Evolutionary conservation across 92 coral and sea anemone genomes (phyloP).

Genomic region (Porites rus): DNA sequence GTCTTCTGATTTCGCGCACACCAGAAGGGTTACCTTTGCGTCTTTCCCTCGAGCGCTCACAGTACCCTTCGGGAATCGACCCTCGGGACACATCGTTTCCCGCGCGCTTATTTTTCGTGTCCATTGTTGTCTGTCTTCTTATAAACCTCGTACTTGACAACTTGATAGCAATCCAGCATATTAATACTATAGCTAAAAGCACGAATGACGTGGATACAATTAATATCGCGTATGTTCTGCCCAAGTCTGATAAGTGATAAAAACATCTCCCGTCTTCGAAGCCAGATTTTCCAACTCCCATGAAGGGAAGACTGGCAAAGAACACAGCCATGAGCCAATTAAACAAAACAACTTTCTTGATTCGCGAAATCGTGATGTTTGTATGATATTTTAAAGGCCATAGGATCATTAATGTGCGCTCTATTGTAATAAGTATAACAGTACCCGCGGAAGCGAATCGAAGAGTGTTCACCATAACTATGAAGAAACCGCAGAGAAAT

Average conservation of each 20-base stretch:
- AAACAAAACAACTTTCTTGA: slow-evolving; percentile 57
- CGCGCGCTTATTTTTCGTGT: slow-evolving; percentile 37
- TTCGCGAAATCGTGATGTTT: slow-evolving; percentile 61
- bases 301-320: slow-evolving; percentile 71
- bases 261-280: slow-evolving; percentile 66
- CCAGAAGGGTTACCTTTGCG: slow-evolving; percentile 51
- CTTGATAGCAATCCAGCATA: slow-evolving; percentile 74
- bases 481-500: slow-evolving; percentile 68
- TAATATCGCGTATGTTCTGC: slow-evolving; percentile 60
- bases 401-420: slow-evolving; percentile 72
- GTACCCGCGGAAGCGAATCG: slow-evolving; percentile 89
- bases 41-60: slow-evolving; percentile 14
- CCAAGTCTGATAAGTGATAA: slow-evolving; percentile 77
- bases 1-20: slow-evolving; percentile 66
- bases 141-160: slow-evolving; percentile 68
- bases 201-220: slow-evolving; percentile 62
- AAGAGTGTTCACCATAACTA: slow-evolving; percentile 55
- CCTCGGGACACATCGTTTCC: slow-evolving; percentile 41
- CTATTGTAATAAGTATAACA: slow-evolving; percentile 76
- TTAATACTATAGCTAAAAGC: slow-evolving; percentile 56
- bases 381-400: slow-evolving; percentile 81
- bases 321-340: slow-evolving; percentile 70
- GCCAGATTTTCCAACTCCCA: slow-evolving; percentile 85
- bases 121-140: slow-evolving; percentile 68
- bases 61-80: not conserved